These are phyloP conservation scores for Oryctes rhinoceros DNA, from an alignment of 1,140 invertebrate species.

Conservation along the genomic window DNA sequence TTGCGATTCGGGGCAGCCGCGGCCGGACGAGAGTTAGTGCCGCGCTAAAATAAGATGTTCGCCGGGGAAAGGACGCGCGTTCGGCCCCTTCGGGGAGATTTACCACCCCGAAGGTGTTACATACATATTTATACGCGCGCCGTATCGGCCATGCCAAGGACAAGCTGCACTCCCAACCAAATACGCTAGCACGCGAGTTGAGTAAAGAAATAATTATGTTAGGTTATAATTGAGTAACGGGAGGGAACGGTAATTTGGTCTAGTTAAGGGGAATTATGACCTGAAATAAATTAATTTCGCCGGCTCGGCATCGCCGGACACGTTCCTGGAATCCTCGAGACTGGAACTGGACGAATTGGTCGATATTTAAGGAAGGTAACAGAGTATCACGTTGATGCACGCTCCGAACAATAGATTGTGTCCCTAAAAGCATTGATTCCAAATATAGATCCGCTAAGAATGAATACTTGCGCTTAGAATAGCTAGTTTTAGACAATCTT, in stretches of 20 bases:
- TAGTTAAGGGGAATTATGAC: slow-evolving; percentile 27
- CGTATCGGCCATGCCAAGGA: slow-evolving; percentile 34
- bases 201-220: slow-evolving; percentile 10
- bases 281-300: slow-evolving; percentile 21
- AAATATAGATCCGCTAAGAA: too few species aligned
- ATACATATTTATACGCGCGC: slow-evolving; percentile 35
- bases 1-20: slow-evolving; percentile 48
- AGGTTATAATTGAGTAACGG: slow-evolving; percentile 11
- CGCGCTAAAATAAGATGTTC: slow-evolving; percentile 49
- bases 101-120: slow-evolving; percentile 42
- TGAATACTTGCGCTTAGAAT: too few species aligned
- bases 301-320: too few species aligned
- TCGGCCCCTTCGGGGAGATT: slow-evolving; percentile 44
- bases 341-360: too few species aligned
- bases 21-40: slow-evolving; percentile 45
- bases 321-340: too few species aligned
- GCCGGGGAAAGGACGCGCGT: slow-evolving; percentile 41
- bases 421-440: too few species aligned
- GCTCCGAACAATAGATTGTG: too few species aligned
- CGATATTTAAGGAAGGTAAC: too few species aligned
- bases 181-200: too few species aligned
- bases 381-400: too few species aligned
- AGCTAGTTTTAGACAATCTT: too few species aligned
- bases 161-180: background rate
- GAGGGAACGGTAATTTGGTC: background rate